Evolutionary conservation across 2,888 invertebrate species (phyloP).

Genomic region (Cacoxenus indagator): DNA sequence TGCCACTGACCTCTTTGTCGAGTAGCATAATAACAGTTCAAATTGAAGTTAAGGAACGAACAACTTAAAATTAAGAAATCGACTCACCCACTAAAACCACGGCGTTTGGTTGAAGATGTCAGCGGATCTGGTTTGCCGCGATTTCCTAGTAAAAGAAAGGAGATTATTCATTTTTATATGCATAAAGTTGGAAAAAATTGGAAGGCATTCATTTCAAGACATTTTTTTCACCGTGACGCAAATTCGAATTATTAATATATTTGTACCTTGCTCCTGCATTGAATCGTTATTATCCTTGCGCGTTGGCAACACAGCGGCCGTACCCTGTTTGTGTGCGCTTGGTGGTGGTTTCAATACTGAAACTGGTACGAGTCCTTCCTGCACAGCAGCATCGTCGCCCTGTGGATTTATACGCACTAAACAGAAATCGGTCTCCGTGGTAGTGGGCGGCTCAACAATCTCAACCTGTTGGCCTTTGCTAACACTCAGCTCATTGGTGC

Average conservation of each 20-base stretch:
- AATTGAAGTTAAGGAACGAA: too few relatives aligned
- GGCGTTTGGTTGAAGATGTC: conserved; percentile 87
- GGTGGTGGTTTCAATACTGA: conserved; percentile 84
- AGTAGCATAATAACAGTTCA: too few relatives aligned
- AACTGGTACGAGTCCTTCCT: conserved; percentile 86
- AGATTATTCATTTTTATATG: background rate
- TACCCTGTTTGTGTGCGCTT: conserved; percentile 66
- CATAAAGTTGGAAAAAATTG: background rate
- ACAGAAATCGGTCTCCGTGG: conserved; percentile 79
- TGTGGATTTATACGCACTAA: conserved; percentile 76
- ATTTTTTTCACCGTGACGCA: conserved; percentile 2
- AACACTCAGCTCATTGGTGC: conserved; percentile 85
- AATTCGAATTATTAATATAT: background rate
- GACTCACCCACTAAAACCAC: conserved; percentile 90
- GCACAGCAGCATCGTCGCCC: conserved; percentile 73
- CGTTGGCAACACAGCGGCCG: conserved; percentile 41
- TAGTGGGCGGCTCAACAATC: conserved; percentile 82
- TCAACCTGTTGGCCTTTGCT: conserved; percentile 95
- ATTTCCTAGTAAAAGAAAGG: conserved; percentile 67
- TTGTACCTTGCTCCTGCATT: conserved; percentile 68
- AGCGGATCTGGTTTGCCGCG: conserved; percentile 68
- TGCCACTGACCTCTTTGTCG: background rate
- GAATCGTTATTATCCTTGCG: conserved; percentile 66
- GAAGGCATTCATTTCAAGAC: background rate
- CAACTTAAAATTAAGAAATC: too few relatives aligned